phyloP scores from a whole-genome alignment of 2,888 invertebrate species.

The Leptopilina drosophilae region DNA sequence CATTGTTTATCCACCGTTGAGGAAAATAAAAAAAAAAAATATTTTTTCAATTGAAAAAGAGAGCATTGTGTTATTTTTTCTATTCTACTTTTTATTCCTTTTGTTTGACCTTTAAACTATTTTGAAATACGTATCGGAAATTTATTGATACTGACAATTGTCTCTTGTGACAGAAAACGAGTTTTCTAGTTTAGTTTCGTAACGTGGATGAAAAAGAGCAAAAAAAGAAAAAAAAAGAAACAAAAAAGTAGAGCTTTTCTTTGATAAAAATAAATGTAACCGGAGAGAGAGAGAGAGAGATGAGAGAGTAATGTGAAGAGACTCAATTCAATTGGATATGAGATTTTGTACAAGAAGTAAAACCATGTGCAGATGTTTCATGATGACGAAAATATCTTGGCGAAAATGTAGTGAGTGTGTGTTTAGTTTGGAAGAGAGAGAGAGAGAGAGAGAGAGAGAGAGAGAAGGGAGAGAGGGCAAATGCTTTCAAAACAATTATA shows the following conservation, averaged over 20 bases:
- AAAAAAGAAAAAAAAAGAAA: not conserved
- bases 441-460: not conserved
- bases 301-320: not conserved
- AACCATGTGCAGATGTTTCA: constrained; percentile 7
- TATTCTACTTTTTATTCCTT: no score
- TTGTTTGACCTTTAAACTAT: no score
- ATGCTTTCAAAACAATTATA: constrained; percentile 32
- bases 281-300: no score
- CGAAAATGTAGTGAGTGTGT: not conserved
- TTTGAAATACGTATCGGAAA: constrained; percentile 1
- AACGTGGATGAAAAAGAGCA: no score
- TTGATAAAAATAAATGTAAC: constrained; percentile 22
- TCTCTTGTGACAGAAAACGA: not conserved
- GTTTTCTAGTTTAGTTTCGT: not conserved
- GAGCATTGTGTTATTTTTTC: no score
- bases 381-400: constrained; percentile 32
- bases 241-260: constrained; percentile 2
- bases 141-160: constrained; percentile 4
- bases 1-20: no score
- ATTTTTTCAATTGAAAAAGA: no score
- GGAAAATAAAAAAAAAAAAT: no score
- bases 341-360: not conserved
- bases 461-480: not conserved
- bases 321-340: constrained; percentile 14
- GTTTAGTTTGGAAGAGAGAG: not conserved